Base-by-base conservation (phyloP, 1,140 invertebrate genomes). In the Panagrolaimus sp. region DNA sequence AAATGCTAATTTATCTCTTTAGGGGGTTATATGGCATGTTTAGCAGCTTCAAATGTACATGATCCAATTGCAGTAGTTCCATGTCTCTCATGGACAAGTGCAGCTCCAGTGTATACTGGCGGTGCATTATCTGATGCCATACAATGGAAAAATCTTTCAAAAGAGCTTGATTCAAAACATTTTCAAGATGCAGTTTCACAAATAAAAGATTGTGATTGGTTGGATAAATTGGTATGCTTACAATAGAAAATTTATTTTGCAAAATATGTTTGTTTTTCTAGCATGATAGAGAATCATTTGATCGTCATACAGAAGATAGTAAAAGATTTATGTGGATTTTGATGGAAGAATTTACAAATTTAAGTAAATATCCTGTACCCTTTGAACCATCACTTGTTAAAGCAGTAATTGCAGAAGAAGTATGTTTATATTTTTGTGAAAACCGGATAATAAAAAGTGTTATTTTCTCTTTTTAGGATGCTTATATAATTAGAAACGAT, bases 1-100 rank as follows among this genome's bases (percentile, higher is more conserved):
- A 9, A 95, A 95, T n/a, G 88, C n/a, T n/a, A n/a, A n/a, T n/a
- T n/a, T n/a, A n/a, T 98, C 62, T 98, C 95, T n/a, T 96, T 99
- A 94, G 96, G 96, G 68, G 96, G 95, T 61, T 93, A 97, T 91
- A 98, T 97, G 93, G 94, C 95, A 74, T 93, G 92, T 25, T 86
- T 98, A 74, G 92, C 93, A 74, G 94, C 93, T 25, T 91, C 91
- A 48, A 95, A 90, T 85, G 96, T 92, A 91, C 90, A 90, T 7
- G 91, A 93, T 84, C 94, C 94, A 9, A 85, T 98, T 70, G 89
- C 91, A 7, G 84, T 98, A 62, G 89, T 97, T 23, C 95, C 96
- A 48, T 97, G 93, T 83, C 86, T 98, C 9, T 96, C 94, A 0
- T 97, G 94, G 92, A 93, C 92, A 1, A 96, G 93, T 25, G 95